Evolutionary conservation across 2,888 invertebrate species (phyloP).

Genomic region (Liposcelis brunnea): DNA sequence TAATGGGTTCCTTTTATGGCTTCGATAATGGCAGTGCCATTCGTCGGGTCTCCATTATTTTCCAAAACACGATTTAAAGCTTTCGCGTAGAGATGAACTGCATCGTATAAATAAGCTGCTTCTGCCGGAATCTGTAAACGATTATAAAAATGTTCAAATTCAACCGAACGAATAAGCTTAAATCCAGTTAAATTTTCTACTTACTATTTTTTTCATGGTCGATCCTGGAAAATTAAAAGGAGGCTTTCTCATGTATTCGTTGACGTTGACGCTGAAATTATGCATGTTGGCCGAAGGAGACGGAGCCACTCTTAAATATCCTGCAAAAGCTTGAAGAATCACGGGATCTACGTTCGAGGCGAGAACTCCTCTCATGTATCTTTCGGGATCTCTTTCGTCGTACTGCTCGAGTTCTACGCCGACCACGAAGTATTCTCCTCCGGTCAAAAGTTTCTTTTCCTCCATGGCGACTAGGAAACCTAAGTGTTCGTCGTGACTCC

Average conservation of each 20-base stretch:
- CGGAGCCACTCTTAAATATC: conserved; percentile 68
- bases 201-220: conserved; percentile 49
- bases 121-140: conserved; percentile 56
- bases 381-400: conserved; percentile 54
- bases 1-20: conserved; percentile 62
- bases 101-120: conserved; percentile 86
- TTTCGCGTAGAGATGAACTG: conserved; percentile 77
- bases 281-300: conserved; percentile 33
- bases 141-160: conserved; percentile 11
- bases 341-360: conserved; percentile 39
- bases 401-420: conserved; percentile 84
- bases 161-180: conserved; percentile 22
- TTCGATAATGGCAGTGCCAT: conserved; percentile 68
- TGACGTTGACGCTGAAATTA: conserved; percentile 47
- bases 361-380: conserved; percentile 62
- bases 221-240: conserved; percentile 83
- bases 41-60: conserved; percentile 47
- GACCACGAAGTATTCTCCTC: conserved; percentile 86
- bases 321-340: conserved; percentile 54
- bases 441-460: conserved; percentile 43
- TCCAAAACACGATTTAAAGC: conserved; percentile 56
- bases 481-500: conserved; percentile 78
- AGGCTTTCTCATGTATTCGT: conserved; percentile 62
- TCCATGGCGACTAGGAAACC: conserved; percentile 79
- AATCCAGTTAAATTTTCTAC: no score